Base-by-base conservation (phyloP, 2,888 invertebrate species). In the Ophraella communa region DNA sequence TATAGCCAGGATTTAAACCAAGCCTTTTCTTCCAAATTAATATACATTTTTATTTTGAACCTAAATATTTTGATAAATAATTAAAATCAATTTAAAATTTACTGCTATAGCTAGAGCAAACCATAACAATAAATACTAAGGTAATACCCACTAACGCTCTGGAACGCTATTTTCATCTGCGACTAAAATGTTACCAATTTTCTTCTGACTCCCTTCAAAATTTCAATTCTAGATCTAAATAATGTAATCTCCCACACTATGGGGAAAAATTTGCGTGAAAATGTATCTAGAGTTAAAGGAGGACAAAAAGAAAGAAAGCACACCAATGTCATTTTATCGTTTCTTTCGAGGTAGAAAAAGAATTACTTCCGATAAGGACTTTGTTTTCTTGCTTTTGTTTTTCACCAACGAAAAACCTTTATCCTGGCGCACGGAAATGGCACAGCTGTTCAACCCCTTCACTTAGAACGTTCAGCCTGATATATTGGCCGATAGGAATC, bases 331-430 rank as follows among this genome's bases (percentile, higher is more conserved):
- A 21, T 42, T 62, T 45, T 33, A 47, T 44, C 53, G 47, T 55
- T 27, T 42, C 62, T 49, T 53, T 39, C 14, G 51, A 55, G 49
- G 53, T 52, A 56, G 60, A 53, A 60, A 60, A 60, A 60, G 60
- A 60, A 60, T 65, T 69, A 64, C 64, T 62, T 49, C 59, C 49
- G 67, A 67, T 69, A 69, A 73, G 69, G 69, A 71, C 65, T 68
- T 71, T 75, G 73, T 76, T 76, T 75, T 76, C 74, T 71, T 75
- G 73, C 73, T 76, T 77, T 76, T 77, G 75, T 77, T 78, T 76
- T 77, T 71, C 49, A 51, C 49, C 24, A 51, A 52, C 45, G 64
- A 69, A 69, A 69, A 35, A 69, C 45, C 42, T 44, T 59, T 51
- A 52, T 30, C 44, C 52, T n/a, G 14, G 42, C 52, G 63, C 57